phyloP scores from a whole-genome alignment of 2,888 invertebrate species.

The Drosophila seclusa region DNA sequence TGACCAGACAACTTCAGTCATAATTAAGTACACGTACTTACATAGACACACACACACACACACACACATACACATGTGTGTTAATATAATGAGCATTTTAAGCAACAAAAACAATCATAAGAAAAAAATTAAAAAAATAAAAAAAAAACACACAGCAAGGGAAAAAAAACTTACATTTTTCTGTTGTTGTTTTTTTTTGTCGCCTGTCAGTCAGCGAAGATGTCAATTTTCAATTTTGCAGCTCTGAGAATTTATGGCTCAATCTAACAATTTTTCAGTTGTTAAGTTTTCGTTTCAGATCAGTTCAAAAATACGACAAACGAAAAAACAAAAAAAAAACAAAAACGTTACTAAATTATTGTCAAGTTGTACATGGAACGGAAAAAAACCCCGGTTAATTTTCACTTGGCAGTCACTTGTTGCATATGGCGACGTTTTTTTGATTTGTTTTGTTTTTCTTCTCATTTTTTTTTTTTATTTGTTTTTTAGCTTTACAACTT shows the following conservation, averaged over 20 bases:
- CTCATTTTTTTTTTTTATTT: neutral
- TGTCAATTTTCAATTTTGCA: constrained; percentile 57
- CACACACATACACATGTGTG: constrained; percentile 9
- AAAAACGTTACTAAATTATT: constrained; percentile 34
- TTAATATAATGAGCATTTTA: constrained; percentile 36
- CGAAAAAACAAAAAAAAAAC: constrained; percentile 17
- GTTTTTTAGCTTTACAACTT: constrained; percentile 5
- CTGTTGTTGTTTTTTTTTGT: constrained; percentile 10
- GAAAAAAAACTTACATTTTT: constrained; percentile 60
- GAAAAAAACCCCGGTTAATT: constrained; percentile 55
- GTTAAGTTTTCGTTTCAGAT: constrained; percentile 20
- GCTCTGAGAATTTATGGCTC: constrained; percentile 37
- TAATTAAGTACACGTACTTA: constrained; percentile 35
- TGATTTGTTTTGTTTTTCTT: neutral
- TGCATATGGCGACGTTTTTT: constrained; percentile 23
- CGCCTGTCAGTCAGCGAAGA: constrained; percentile 58
- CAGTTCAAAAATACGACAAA: constrained; percentile 2
- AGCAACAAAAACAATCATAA: constrained; percentile 26
- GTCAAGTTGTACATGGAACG: constrained; percentile 48
- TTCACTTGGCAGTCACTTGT: constrained; percentile 50
- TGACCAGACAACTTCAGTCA: constrained; percentile 45
- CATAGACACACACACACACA: neutral
- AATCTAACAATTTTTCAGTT: constrained; percentile 27
- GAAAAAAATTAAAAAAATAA: neutral
- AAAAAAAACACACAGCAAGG: constrained; percentile 8